Evolutionary conservation across 2,888 invertebrate species (phyloP).

Genomic region (Allophyes oxyacanthae): DNA sequence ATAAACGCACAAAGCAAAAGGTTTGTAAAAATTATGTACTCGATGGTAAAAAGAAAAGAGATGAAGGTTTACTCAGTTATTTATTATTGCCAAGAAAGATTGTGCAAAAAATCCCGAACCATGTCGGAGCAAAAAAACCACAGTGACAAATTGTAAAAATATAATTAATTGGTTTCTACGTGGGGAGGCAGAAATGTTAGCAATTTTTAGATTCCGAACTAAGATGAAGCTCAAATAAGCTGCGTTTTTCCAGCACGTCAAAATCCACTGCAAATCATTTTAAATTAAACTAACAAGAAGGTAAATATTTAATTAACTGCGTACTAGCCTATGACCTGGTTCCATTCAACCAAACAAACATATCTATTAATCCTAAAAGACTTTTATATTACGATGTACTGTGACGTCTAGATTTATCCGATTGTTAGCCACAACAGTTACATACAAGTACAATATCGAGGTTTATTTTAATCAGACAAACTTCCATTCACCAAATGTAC

Average conservation of each 20-base stretch:
- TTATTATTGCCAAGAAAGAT: too few relatives aligned
- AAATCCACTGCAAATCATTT: constrained; percentile 2
- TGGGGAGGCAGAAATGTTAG: too few relatives aligned
- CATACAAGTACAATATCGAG: constrained; percentile 33
- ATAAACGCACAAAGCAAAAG: too few relatives aligned
- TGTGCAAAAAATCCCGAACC: too few relatives aligned
- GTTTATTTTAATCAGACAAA: constrained; percentile 48
- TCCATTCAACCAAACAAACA: constrained; percentile 34
- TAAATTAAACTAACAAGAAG: constrained; percentile 32
- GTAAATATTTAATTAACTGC: constrained; percentile 45
- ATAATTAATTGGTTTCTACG: too few relatives aligned
- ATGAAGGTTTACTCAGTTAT: too few relatives aligned
- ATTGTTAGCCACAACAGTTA: constrained; percentile 32
- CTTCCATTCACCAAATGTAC: constrained; percentile 52
- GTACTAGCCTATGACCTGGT: constrained; percentile 37
- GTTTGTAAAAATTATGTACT: too few relatives aligned
- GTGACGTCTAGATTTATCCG: constrained; percentile 36
- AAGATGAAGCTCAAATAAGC: too few relatives aligned
- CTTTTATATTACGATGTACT: constrained; percentile 36
- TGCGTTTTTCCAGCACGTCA: neutral
- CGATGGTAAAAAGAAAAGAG: too few relatives aligned
- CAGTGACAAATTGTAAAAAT: too few relatives aligned
- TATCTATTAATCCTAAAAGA: constrained; percentile 47
- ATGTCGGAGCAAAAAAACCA: too few relatives aligned
- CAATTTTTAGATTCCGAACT: too few relatives aligned